Evolutionary conservation across 2,888 invertebrate genomes (phyloP), one percentile per base, ranked within the genome.

Genomic region (Entomobrya multifasciata): DNA sequence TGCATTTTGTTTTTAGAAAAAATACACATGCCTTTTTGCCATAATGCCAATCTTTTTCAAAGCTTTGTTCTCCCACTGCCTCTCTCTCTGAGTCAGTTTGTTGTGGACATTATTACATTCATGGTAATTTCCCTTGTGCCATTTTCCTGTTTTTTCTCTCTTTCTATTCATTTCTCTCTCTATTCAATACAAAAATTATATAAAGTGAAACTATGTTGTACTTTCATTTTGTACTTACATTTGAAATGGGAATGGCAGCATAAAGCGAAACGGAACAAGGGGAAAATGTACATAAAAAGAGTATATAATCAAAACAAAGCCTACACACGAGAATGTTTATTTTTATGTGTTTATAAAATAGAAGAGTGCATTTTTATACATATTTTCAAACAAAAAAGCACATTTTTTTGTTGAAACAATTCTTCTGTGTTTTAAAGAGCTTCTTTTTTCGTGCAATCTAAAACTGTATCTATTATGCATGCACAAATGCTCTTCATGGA

Each of bases 111-210:
- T 25, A 67, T 79, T 41, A 79, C 67, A 79, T 20, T 25, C 72
- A 15, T 74, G 25, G 72, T 74, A 74, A 82, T 82, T 82, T 82
- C 82, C 82, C 82, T 60, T 82, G 62, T 62, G 82, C 81, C 81
- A 81, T 57, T 81, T 82, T 20, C 74, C 72, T 36, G 5, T 8
- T 57, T 81, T 82, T 20, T 62, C 72, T 36, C 17, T 8, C 17
- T 65, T 20, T 17, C 65, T 65, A 41, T 65, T 36, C 65, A 41
- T 41, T 30, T 30, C 20, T 36, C 36, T 65, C 65, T n/a, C 36
- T 17, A 55, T 20, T 55, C 20, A 55, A 55, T 55, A 55, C 55
- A 55, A n/a, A 17, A 20, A 5, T 55, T n/a, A n/a, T n/a, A n/a
- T n/a, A n/a, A n/a, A n/a, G n/a, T n/a, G n/a, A n/a, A n/a, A n/a